Conservation (phyloP, 2,113 vertebrate species). For the Scomber colias region DNA sequence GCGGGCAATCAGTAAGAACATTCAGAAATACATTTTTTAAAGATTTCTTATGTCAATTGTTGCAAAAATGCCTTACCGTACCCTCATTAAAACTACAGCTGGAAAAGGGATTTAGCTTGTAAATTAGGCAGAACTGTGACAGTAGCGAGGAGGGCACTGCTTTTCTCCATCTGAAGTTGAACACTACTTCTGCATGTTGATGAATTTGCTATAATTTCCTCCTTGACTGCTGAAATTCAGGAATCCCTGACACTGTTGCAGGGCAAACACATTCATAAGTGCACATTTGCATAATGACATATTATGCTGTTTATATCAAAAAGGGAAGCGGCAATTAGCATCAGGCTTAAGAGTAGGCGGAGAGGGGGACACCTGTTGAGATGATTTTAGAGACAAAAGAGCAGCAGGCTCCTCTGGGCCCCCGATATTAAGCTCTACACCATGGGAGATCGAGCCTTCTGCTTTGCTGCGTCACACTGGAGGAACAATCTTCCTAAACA, state of each 20-base stretch:
- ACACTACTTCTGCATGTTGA: conserved; percentile 51
- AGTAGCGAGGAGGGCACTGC: not conserved
- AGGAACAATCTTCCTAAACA: too few relatives aligned
- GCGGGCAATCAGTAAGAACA: not conserved
- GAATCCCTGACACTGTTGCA: conserved; percentile 34
- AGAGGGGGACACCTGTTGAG: conserved; percentile 45
- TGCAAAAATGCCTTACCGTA: not conserved
- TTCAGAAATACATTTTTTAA: not conserved
- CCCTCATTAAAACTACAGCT: conserved; percentile 53
- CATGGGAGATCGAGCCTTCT: too few relatives aligned
- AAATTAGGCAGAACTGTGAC: conserved; percentile 41
- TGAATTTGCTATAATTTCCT: conserved; percentile 64
- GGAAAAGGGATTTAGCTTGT: conserved; percentile 39
- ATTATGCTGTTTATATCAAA: conserved; percentile 71
- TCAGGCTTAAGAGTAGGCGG: not conserved
- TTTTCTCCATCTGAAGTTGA: conserved; percentile 18
- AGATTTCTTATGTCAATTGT: not conserved
- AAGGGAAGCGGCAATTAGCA: conserved; percentile 65
- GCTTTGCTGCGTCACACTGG: too few relatives aligned
- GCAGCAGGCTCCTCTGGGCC: not conserved
- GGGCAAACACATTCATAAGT: conserved; percentile 55
- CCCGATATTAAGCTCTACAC: too few relatives aligned
- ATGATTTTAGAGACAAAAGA: conserved; percentile 14
- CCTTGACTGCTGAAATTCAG: conserved; percentile 46
- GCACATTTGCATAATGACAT: conserved; percentile 75